Base-by-base conservation (phyloP, 2,113 vertebrate genomes). In the Maccullochella peelii region DNA sequence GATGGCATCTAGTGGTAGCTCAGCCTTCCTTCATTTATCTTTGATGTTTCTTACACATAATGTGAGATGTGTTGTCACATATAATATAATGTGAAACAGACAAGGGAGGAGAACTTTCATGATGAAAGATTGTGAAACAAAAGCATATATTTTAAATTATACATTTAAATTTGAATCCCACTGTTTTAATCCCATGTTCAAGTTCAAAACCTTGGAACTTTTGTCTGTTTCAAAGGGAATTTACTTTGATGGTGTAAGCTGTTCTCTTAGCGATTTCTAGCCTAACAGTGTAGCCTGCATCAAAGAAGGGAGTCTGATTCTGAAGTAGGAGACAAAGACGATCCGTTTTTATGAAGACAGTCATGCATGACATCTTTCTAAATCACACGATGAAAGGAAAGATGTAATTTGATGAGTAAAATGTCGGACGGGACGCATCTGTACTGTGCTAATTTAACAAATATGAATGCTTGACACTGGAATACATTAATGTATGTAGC, bases 231-330 rank as follows among this genome's bases (percentile, higher is more conserved):
- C 23, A 75, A 79, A 77, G 58, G 8, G 11, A n/a, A 49, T 65
- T 21, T 30, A 66, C 59, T 73, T 74, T 82, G 75, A 85, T 72
- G 79, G 55, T 50, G 18, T 49, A 55, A 50, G 8, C 3, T 62
- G 55, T 27, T 55, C 47, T 77, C 52, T 42, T 0, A 0, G 69
- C 52, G 57, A 42, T 63, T 78, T 38, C n/a, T n/a, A n/a, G n/a
- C n/a, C n/a, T 52, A 44, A 67, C 36, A 59, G 25, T 71, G 23
- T 16, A 47, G 36, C 42, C 23, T 65, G 40, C 47, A 21, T 68
- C 21, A 85, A 61, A 79, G 71, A 70, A 40, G 11, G 14, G 70
- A 62, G 18, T 52, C 10, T 62, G 20, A 18, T 63, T 54, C 33
- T 62, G 15, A 70, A 74, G 42, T 52, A 14, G 11, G 20, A 70